Evolutionary conservation across 2,888 invertebrate genomes (phyloP).

Genomic region (Synergus umbraculus): DNA sequence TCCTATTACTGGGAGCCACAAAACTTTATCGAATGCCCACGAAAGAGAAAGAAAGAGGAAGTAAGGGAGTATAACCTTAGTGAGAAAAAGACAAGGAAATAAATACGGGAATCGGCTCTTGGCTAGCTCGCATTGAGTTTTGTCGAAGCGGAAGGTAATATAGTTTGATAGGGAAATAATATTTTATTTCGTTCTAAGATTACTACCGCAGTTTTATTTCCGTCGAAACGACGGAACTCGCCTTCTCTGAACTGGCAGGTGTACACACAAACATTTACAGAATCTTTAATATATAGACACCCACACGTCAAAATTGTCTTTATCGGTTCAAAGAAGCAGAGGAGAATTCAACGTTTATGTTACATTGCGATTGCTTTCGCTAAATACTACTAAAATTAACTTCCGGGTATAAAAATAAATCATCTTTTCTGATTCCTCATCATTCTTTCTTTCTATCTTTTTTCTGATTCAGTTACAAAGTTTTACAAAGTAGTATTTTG

Average conservation of each 20-base stretch:
- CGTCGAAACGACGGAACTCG: constrained; percentile 56
- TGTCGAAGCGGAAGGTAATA: constrained; percentile 67
- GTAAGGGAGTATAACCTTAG: constrained; percentile 54
- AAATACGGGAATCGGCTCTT: constrained; percentile 35
- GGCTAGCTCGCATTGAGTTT: constrained; percentile 63
- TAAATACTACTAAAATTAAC: constrained; percentile 1
- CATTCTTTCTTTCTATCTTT: background rate
- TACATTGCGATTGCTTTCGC: background rate
- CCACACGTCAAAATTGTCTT: background rate
- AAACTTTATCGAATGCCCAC: constrained; percentile 72
- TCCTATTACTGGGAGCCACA: constrained; percentile 66
- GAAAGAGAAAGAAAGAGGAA: constrained; percentile 56
- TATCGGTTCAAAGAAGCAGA: background rate
- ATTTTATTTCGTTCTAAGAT: constrained; percentile 72
- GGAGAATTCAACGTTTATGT: background rate
- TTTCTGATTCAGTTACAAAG: too few species aligned
- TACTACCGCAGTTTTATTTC: constrained; percentile 64
- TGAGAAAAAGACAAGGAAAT: constrained; percentile 47
- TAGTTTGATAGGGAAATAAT: constrained; percentile 74
- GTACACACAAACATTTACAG: constrained; percentile 41
- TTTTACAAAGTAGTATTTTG: too few species aligned
- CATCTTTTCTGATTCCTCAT: background rate
- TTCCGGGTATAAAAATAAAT: background rate
- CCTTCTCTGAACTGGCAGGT: constrained; percentile 43
- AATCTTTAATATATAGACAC: background rate